Evolutionary conservation across 2,888 invertebrate species (phyloP), one percentile per base, ranked within the genome.

Genomic region (Danaus chrysippus): DNA sequence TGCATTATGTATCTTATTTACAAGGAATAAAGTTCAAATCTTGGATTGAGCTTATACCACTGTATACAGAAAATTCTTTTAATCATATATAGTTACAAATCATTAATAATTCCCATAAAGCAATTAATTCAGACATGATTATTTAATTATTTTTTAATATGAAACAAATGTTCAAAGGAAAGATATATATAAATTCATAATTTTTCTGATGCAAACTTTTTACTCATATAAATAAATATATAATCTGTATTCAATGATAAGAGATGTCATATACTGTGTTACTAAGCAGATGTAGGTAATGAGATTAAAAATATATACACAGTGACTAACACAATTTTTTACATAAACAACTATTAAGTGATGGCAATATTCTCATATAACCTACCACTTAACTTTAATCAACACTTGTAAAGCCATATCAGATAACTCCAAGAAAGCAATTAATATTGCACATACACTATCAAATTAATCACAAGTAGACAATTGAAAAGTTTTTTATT

Each of bases 101-200:
- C 68, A 67, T 61, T 65, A 70, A 73, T 76, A 75, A 71, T 72
- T 72, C 71, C 68, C 70, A 69, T 66, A 61, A 64, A 67, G 63
- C 75, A 81, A 84, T 83, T 82, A 81, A 59, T 56, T 76, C 83
- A 83, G 86, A 85, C 84, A 76, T 70, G 69, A 77, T 81, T 76
- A 70, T 66, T 70, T 68, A 71, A 75, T 75, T 81, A 76, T 67
- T 81, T 78, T 81, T 82, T 78, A 72, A 59, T 56, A 56, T 46
- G 46, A 44, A 54, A 58, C 59, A 15, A 58, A 15, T 13, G 42
- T 13, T 34, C 23, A 17, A 10, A n/a, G 2, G 15, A 15, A 46
- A 13, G n/a, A 46, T 12, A 46, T 9, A 10, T 15, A 46, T 13
- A n/a, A 15, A 46, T 3, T 46, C 10, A 3, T 34, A 34, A 5